Base-by-base conservation (phyloP, 2,113 vertebrate species). In the Anseranas semipalmata region DNA sequence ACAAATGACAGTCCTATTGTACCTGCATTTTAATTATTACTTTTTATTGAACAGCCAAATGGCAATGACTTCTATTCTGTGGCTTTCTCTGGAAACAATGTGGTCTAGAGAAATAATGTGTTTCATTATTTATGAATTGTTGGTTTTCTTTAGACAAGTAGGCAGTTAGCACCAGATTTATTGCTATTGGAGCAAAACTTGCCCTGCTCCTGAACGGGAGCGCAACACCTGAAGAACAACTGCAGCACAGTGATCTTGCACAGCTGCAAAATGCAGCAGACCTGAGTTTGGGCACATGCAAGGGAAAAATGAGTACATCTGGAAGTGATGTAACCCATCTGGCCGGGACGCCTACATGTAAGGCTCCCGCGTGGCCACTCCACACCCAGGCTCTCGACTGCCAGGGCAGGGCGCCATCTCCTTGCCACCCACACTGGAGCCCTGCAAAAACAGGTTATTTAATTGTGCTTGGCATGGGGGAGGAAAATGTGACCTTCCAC, bases 91-190 rank as follows among this genome's bases (percentile, higher is more conserved):
- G 45, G 58, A 93, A 92, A 11, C n/a, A 85, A 30, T 35, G 39
- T 21, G 21, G 46, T 71, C 41, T 53, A n/a, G n/a, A 89, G 72
- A 67, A 82, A 78, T 15, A 74, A 9, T 17, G 37, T 55, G 6
- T 39, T 96, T 79, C 21, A 75, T 85, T 93, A 87, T 76, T 89
- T 95, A 87, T 59, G 41, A 92, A 85, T 39, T 41, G 52, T 27
- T 72, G 30, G 53, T 62, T 92, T 91, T 87, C 80, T 89, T 85
- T 50, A 89, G 62, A 67, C 85, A 92, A 91, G 74, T 21, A 82
- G 41, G 70, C 53, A 72, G 62, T 72, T 87, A 89, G 37, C 77
- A 83, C 14, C 50, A 91, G 60, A 91, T 76, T 85, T 89, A 82
- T 11, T 53, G 43, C 65, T 50, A 50, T 52, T 39, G n/a, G 70